Percentiles rank a stretch among this genome's conserved stretches.
phyloP scores from a whole-genome alignment of 2,888 invertebrate species.

The Drosophila kuntzei region DNA sequence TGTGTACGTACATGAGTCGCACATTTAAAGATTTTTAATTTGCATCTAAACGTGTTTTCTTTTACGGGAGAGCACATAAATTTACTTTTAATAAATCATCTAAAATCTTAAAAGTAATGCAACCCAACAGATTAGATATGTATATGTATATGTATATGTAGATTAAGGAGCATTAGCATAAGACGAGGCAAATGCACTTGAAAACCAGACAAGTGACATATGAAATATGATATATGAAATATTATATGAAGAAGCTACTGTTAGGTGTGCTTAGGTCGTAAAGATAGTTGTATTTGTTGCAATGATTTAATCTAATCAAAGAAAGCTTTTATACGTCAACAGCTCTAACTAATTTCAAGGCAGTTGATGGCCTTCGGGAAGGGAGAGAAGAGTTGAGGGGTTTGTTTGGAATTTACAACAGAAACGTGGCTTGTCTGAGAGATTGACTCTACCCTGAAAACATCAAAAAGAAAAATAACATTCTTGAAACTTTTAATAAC shows the following conservation, averaged over 20 bases:
- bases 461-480: conserved; percentile 2
- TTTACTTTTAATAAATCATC: background rate
- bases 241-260: background rate
- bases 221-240: background rate
- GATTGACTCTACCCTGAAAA: background rate
- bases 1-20: background rate
- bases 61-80: background rate
- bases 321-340: conserved; percentile 9
- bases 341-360: conserved; percentile 41
- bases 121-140: conserved; percentile 1
- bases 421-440: conserved; percentile 24
- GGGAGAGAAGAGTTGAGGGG: conserved; percentile 14
- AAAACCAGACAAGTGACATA: background rate
- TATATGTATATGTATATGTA: background rate
- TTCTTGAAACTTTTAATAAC: conserved; percentile 22
- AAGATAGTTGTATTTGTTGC: conserved; percentile 18
- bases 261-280: conserved; percentile 7
- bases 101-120: background rate
- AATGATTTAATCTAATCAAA: conserved; percentile 49
- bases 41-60: background rate
- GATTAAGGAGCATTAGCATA: conserved; percentile 2
- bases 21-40: background rate
- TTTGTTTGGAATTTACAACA: conserved; percentile 19
- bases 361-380: background rate
- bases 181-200: conserved; percentile 1